Base-by-base conservation (phyloP, 1,140 invertebrate genomes). In the Drosophila hydei region DNA sequence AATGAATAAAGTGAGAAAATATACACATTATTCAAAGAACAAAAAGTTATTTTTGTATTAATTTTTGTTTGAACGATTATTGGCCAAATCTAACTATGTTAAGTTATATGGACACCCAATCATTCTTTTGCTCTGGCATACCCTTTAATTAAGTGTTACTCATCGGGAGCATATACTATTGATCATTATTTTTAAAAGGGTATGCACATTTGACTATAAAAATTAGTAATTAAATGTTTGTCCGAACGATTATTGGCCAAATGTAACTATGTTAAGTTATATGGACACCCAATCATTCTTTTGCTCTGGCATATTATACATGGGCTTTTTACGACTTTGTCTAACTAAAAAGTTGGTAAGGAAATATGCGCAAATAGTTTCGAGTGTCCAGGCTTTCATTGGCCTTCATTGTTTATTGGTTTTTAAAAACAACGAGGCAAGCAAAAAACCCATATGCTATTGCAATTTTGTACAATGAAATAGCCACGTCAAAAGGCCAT, bases 391-490 rank as follows among this genome's bases (percentile, higher is more conserved):
- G 78, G 81, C 81, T 78, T 84, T 90, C 89, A 91, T 91, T 91
- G 89, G 89, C 89, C 85, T 81, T 9, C 68, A 51, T 50, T 77
- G 72, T 72, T 77, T 64, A 72, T 72, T 19, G 14, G 43, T 64
- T 21, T 18, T 16, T 4, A 52, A 51, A 59, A 54, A 71, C 72
- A 88, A 73, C 67, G 58, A 88, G 89, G 89, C 89, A 91, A 91
- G 89, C 89, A 91, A 91, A 91, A 90, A 90, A 75, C 75, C 72
- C 55, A 76, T 42, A 58, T 80, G 72, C 75, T 91, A 60, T 78
- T 84, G 81, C 81, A 87, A 89, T 73, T 88, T 77, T 61, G 78
- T 88, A 88, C 77, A 85, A 62, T 47, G 77, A 74, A 72, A 73
- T 19, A 76, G 71, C 54, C 74, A 83, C 56, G 40, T 7, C 55